Evolutionary conservation across 2,888 invertebrate species (phyloP), one percentile per base, ranked within the genome.

Genomic region (Agrotis ipsilon): DNA sequence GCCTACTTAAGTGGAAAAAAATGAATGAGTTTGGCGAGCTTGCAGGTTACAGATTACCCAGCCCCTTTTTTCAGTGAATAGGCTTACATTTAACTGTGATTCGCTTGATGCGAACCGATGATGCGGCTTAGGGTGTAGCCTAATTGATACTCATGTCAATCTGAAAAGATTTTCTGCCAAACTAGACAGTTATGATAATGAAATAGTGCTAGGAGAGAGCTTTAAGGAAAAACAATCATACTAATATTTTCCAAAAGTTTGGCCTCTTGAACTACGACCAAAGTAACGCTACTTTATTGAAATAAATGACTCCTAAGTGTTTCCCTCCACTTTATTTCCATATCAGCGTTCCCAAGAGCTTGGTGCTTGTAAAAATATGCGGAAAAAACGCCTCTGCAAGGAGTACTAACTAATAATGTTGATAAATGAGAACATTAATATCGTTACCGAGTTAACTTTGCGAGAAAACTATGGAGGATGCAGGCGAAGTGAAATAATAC

Each of bases 381-480:
- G 59, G 74, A 69, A 69, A 66, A 75, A 75, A 69, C 21, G 11
- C 18, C 4, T 13, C 45, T 19, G 51, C 43, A 55, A 73, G 16
- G n/a, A 46, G 54, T 61, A 24, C 21, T 49, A n/a, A 59, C 58
- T 73, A 54, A 69, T 69, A 81, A 75, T 64, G 69, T 62, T 68
- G 78, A 78, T 65, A 69, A 70, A 82, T 65, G 63, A 61, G 68
- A 71, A 46, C 66, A 70, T 76, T 75, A 59, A 66, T 69, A 60
- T 66, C 27, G 49, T 78, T 75, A 80, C 51, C 16, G 14, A 3
- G 19, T 54, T n/a, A 65, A 78, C 54, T 68, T 74, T 27, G 45
- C 58, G 48, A 13, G 43, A 32, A 68, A 73, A 66, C 57, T 72
- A 54, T 64, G 13, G 24, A 49, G 52, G 48, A 52, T 11, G n/a